A percentile compares a stretch with the other conserved stretches of the same genome.
Conservation (phyloP, 2,888 invertebrate genomes). For the Dicycla oo region DNA sequence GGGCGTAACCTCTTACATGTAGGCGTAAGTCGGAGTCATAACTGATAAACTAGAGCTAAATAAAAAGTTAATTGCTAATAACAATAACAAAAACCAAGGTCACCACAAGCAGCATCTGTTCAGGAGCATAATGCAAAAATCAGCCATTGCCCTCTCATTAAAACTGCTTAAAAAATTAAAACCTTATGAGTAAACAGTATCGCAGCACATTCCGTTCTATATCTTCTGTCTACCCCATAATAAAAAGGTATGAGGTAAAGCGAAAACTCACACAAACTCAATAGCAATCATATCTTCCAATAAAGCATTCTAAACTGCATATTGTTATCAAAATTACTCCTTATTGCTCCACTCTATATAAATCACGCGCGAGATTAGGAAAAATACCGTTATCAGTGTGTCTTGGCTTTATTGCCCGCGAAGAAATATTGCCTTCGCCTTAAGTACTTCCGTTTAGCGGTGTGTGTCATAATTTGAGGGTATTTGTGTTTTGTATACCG, state of each 20-base stretch:
- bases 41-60: no score
- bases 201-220: no score
- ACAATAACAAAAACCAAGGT: no score
- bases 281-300: conserved; percentile 32
- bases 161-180: neutral
- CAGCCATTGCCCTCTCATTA: no score
- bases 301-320: conserved; percentile 53
- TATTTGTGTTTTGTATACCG: conserved; percentile 65
- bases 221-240: neutral
- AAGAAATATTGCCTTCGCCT: conserved; percentile 75
- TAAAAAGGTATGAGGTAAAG: neutral
- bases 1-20: no score
- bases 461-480: conserved; percentile 77
- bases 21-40: no score
- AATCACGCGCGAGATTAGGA: conserved; percentile 67
- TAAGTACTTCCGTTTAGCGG: conserved; percentile 73
- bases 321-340: conserved; percentile 67
- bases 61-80: no score
- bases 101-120: no score
- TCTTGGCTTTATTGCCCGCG: conserved; percentile 77
- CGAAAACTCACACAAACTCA: conserved; percentile 16
- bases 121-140: no score
- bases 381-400: conserved; percentile 69
- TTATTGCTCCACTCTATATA: conserved; percentile 67
- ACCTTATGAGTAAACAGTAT: neutral